Evolutionary conservation across 2,888 invertebrate genomes (phyloP), one percentile per base, ranked within the genome.

Genomic region (Oxytorus armatus): DNA sequence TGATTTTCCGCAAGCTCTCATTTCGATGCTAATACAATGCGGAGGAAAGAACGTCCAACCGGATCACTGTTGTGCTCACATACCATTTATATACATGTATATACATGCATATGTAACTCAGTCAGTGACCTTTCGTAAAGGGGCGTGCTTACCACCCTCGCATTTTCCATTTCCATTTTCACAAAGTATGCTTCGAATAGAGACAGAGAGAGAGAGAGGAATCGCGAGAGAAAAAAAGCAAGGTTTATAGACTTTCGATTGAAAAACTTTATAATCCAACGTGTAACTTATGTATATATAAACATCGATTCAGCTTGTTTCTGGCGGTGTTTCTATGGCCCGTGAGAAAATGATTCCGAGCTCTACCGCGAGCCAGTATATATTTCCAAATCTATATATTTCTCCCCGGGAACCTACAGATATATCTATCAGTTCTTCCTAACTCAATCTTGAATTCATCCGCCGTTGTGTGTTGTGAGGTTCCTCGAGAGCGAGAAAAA

Each of bases 211-310:
- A 42, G 44, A 42, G 29, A 49, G 42, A 57, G 53, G 73, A 25
- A 74, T 23, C 7, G 57, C 42, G 21, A 10, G 53, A 49, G 42
- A 59, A 44, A 42, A 39, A 47, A 53, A 36, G 53, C 61, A 59
- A 55, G 68, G 44, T 39, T 33, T 23, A 66, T 63, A 55, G 76
- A 77, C 73, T 77, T 73, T 73, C 80, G 80, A 80, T 77, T 77
- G 77, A 68, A 80, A 80, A 80, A 80, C 76, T 80, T 77, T 77
- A 77, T 80, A 80, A 80, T 80, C 73, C 75, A 33, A 57, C 53
- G 61, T 59, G 33, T 29, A 44, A 73, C 49, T 61, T 59, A 29
- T 49, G 77, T 73, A 70, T 66, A 65, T 44, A 66, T 61, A 73
- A 80, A 73, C 80, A 74, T 80, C 55, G 73, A 69, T 69, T 73